Evolutionary conservation across 2,888 invertebrate species (phyloP), one percentile per base, ranked within the genome.

Genomic region (Cantharis lateralis): DNA sequence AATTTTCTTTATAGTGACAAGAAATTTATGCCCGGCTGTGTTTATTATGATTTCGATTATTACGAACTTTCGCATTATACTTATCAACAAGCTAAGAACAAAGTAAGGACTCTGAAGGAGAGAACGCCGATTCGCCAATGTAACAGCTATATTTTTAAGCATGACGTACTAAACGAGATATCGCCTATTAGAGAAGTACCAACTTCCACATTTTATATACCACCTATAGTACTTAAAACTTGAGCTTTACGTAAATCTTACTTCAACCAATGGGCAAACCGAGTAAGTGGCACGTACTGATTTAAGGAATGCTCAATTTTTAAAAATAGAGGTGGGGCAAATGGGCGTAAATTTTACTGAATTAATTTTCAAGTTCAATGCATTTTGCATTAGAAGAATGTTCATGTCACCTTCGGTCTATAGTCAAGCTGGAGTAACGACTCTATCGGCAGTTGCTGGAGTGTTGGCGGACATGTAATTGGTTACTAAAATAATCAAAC

Each of bases 91-190:
- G 48, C 48, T 7, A 7, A n/a, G n/a, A n/a, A 48, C 2, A 48
- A 4, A 7, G n/a, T 13, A 32, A 32, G 0, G 7, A n/a, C n/a
- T 9, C 0, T n/a, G 7, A n/a, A n/a, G n/a, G 1, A 7, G 0
- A n/a, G n/a, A 48, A 13, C n/a, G 1, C n/a, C 48, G n/a, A 48
- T 48, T 48, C n/a, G 7, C 1, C 3, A 48, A 48, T 48, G 48
- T 4, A n/a, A 48, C 1, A 48, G 7, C n/a, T 48, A 48, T n/a
- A n/a, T 48, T n/a, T n/a, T 48, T 48, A 7, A 48, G 1, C 7
- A n/a, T n/a, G 48, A 48, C n/a, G 48, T 48, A 9, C 48, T n/a
- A 48, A 48, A n/a, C 7, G 48, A 48, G n/a, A n/a, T n/a, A 1
- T 48, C 48, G n/a, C 48, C n/a, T 48, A n/a, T 48, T n/a, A 48